phyloP scores from a whole-genome alignment of 2,797 vertebrate species.

The Atherinosoma microstoma region DNA sequence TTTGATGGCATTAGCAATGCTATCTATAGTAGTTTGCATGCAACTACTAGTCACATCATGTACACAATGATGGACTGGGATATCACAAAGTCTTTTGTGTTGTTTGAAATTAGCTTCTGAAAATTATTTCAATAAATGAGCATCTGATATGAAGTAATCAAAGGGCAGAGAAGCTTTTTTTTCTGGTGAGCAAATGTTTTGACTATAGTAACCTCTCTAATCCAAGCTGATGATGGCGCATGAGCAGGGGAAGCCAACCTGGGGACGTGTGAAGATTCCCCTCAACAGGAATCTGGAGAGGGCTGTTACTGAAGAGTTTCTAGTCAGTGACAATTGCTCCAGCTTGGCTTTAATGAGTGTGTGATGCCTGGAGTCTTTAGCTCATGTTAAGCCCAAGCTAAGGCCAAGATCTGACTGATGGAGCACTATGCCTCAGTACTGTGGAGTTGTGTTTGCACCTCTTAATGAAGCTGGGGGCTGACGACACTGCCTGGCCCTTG shows the following conservation, averaged over 20 bases:
- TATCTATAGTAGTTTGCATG: conserved; percentile 47
- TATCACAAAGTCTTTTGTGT: conserved; percentile 19
- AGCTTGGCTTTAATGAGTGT: conserved; percentile 81
- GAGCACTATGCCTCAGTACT: conserved; percentile 62
- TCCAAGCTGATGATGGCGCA: conserved; percentile 64
- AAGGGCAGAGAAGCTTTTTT: conserved; percentile 18
- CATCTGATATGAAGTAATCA: conserved; percentile 34
- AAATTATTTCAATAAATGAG: conserved; percentile 25
- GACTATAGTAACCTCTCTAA: conserved; percentile 61
- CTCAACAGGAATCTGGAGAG: conserved; percentile 76
- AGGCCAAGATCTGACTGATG: conserved; percentile 80
- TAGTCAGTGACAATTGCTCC: conserved; percentile 82
- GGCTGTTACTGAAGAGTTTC: conserved; percentile 66
- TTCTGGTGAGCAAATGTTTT: conserved; percentile 66
- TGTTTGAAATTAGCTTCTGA: conserved; percentile 32
- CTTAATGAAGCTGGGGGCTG: conserved; percentile 74
- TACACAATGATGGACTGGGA: conserved; percentile 40
- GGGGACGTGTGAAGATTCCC: conserved; percentile 73
- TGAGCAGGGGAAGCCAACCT: conserved; percentile 61
- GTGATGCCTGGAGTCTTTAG: conserved; percentile 81
- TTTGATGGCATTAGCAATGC: conserved; percentile 66
- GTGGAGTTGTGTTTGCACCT: conserved; percentile 80
- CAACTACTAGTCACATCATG: conserved; percentile 31
- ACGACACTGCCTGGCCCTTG: conserved; percentile 75
- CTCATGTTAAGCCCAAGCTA: conserved; percentile 73